Evolutionary conservation across 35 echinoderm and acorn worm species (phyloP), one percentile per base, ranked within the genome.

Genomic region (Apostichopus parvimensis): DNA sequence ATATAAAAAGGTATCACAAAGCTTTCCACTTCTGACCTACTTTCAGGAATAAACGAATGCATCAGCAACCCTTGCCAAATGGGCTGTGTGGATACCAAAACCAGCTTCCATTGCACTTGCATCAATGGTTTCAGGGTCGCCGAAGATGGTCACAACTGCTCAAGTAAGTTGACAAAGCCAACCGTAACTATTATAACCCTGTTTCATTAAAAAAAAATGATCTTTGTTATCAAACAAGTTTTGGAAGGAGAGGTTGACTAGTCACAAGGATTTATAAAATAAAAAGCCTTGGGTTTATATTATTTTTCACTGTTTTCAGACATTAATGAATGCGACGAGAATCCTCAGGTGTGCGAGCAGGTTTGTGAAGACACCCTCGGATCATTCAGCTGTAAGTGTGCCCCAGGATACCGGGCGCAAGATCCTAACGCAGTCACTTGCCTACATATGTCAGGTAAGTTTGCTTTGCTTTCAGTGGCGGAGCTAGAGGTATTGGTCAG

Each of bases 321-420:
- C 62, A 89, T 93, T 70, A 68, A 93, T 89, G 92, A 93, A 80
- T 93, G 92, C n/a, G 20, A 65, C 5, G 92, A 93, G 55, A 93
- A 55, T 28, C 92, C 92, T 80, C 17, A 77, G 64, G 92, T 93
- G 14, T 93, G 92, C 61, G 86, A 86, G 20, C 92, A 93, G 54
- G 76, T 66, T 5, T 93, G 92, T 93, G 78, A 59, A 61, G 85
- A 93, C 76, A 64, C 77, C 0, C 9, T 23, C 15, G 92, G 92
- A 54, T 64, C 60, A 9, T 93, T 89, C 86, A 81, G 9, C 77
- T 93, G 92, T 70, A 64, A 81, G 21, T 93, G 92, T 93, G 84
- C 86, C 1, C 53, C 86, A 9, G 92, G 92, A n/a, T 93, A 93
- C 55, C 6, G 18, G 4, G 9, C 4, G 5, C 14, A n/a, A 13